Evolutionary conservation across 2,113 vertebrate species (phyloP).

Genomic region (Phylloscopus whistleri): DNA sequence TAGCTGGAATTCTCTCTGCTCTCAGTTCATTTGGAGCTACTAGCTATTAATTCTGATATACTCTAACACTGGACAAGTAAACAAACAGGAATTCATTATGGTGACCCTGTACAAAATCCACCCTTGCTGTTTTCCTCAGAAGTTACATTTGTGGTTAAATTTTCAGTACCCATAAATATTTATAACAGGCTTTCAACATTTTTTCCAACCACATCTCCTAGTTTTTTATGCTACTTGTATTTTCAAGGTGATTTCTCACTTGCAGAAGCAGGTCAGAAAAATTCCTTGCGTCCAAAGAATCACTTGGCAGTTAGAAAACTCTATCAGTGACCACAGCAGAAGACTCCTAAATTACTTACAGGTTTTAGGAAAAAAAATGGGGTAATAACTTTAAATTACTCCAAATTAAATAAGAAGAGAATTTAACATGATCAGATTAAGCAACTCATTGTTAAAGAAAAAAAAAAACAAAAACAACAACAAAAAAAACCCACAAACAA

Average conservation of each 20-base stretch:
- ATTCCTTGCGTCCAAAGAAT: background rate
- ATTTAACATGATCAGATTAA: background rate
- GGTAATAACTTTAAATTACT: background rate
- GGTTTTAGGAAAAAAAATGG: background rate
- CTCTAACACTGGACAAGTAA: background rate
- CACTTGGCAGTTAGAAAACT: background rate
- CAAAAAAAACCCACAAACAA: background rate
- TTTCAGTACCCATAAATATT: constrained; percentile 17
- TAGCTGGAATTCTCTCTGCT: background rate
- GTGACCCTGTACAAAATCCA: background rate
- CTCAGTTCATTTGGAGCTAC: background rate
- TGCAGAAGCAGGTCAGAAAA: background rate
- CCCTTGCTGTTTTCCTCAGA: background rate
- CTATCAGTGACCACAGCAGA: background rate
- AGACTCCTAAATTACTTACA: background rate
- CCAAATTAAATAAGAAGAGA: background rate
- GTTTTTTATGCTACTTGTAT: background rate
- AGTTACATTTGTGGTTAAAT: background rate
- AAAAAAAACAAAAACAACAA: background rate
- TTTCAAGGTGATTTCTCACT: constrained; percentile 35
- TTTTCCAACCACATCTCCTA: background rate
- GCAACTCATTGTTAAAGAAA: background rate
- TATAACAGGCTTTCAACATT: background rate
- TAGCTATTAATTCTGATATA: background rate
- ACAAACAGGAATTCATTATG: background rate